A percentile compares a stretch with the other conserved stretches of the same genome.
These are phyloP conservation scores for Pseudochaenichthys georgianus DNA, from an alignment of 2,797 vertebrate genomes.

Conservation along the genomic window DNA sequence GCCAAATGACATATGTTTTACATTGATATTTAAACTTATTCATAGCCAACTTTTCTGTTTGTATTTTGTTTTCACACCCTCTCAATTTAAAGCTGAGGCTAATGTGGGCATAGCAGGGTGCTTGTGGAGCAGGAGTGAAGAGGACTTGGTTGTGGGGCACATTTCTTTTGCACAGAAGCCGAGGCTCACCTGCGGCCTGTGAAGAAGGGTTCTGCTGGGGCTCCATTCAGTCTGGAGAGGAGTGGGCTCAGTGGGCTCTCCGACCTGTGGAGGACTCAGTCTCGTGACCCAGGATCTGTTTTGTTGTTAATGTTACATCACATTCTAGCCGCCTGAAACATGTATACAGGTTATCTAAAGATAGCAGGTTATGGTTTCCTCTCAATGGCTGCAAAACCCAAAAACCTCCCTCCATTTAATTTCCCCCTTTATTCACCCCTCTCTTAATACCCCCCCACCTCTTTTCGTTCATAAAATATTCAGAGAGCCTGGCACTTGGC, in stretches of 20 bases:
- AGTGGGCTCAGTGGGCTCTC: neutral
- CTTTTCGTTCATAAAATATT: constrained; percentile 69
- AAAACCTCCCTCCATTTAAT: neutral
- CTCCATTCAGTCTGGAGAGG: neutral
- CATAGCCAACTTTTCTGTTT: neutral
- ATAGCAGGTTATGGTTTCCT: too few relatives aligned
- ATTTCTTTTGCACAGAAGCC: neutral
- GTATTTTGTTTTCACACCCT: too few relatives aligned
- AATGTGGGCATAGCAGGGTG: neutral
- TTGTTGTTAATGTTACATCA: neutral
- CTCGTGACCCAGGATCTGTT: neutral
- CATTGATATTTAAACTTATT: neutral
- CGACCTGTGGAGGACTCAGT: too few relatives aligned
- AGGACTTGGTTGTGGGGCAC: neutral
- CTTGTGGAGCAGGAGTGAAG: neutral
- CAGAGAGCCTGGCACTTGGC: constrained; percentile 43
- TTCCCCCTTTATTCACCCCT: neutral
- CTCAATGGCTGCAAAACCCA: too few relatives aligned
- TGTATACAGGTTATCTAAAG: neutral
- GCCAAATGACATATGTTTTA: too few relatives aligned
- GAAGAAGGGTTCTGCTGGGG: neutral
- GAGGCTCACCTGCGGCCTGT: neutral
- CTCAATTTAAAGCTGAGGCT: neutral
- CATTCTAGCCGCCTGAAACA: neutral
- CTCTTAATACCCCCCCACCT: neutral